Evolutionary conservation across 2,797 vertebrate genomes (phyloP).

Genomic region (Pelodytes ibericus): DNA sequence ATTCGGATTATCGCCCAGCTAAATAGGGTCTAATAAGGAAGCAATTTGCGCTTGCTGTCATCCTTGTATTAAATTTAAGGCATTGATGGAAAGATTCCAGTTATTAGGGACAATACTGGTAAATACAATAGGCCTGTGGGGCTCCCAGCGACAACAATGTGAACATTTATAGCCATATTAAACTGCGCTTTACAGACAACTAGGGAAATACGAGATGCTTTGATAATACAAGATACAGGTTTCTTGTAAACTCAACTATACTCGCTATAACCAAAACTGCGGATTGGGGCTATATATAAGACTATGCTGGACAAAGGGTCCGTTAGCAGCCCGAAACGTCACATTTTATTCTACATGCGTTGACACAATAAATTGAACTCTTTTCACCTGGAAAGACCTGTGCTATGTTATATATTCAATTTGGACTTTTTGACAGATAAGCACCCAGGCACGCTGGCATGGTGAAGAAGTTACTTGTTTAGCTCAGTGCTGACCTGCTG

Average conservation of each 20-base stretch:
- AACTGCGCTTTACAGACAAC: not conserved
- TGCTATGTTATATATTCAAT: too few relatives aligned
- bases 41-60: conserved; percentile 23
- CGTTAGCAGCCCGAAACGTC: too few relatives aligned
- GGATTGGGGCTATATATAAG: not conserved
- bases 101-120: conserved; percentile 10
- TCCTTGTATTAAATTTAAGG: conserved; percentile 3
- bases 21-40: conserved; percentile 28
- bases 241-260: not conserved
- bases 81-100: not conserved
- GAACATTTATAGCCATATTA: not conserved
- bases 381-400: too few relatives aligned
- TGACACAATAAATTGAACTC: too few relatives aligned
- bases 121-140: not conserved
- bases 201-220: not conserved
- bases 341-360: too few relatives aligned
- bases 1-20: conserved; percentile 10
- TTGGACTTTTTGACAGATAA: too few relatives aligned
- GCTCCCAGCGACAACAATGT: not conserved
- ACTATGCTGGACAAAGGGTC: too few relatives aligned
- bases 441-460: too few relatives aligned
- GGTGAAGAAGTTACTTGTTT: too few relatives aligned
- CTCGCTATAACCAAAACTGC: not conserved
- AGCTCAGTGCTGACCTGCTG: too few relatives aligned
- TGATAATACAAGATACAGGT: not conserved